Evolutionary conservation across 2,888 invertebrate species (phyloP).

Genomic region (Autographa gamma): DNA sequence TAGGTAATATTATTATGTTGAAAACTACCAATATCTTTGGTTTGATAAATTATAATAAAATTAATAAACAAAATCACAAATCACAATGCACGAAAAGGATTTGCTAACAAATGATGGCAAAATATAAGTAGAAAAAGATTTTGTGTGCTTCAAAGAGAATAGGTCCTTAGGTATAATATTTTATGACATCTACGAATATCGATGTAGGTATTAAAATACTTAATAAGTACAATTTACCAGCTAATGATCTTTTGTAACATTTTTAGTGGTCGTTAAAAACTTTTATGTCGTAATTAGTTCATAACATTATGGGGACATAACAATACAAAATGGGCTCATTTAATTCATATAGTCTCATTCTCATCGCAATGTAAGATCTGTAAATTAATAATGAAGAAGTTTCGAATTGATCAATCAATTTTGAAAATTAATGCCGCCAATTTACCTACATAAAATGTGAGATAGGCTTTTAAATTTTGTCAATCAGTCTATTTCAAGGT

Average conservation of each 20-base stretch:
- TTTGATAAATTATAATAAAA: conserved; percentile 8
- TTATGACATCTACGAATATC: conserved; percentile 37
- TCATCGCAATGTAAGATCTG: conserved; percentile 38
- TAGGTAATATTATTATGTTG: too few relatives aligned
- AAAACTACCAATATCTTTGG: background rate
- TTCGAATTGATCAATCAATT: conserved; percentile 10
- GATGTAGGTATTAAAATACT: conserved; percentile 32
- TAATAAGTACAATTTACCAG: conserved; percentile 25
- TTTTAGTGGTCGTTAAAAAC: conserved; percentile 12
- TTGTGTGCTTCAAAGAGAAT: conserved; percentile 23
- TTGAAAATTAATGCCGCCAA: conserved; percentile 7
- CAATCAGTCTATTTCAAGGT: background rate
- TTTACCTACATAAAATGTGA: background rate
- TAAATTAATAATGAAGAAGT: conserved; percentile 11
- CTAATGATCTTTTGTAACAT: conserved; percentile 27
- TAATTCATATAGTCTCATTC: background rate
- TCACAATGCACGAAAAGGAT: conserved; percentile 35
- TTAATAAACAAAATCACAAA: conserved; percentile 26
- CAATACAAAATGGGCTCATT: background rate
- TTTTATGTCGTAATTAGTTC: conserved; percentile 4
- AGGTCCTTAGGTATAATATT: conserved; percentile 15
- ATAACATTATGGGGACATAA: too few relatives aligned
- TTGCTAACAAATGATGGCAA: conserved; percentile 28
- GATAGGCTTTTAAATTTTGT: background rate
- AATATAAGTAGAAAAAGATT: conserved; percentile 27